These are phyloP conservation scores for Campoplex capitator DNA, from an alignment of 2,888 invertebrate genomes.

Conservation along the genomic window DNA sequence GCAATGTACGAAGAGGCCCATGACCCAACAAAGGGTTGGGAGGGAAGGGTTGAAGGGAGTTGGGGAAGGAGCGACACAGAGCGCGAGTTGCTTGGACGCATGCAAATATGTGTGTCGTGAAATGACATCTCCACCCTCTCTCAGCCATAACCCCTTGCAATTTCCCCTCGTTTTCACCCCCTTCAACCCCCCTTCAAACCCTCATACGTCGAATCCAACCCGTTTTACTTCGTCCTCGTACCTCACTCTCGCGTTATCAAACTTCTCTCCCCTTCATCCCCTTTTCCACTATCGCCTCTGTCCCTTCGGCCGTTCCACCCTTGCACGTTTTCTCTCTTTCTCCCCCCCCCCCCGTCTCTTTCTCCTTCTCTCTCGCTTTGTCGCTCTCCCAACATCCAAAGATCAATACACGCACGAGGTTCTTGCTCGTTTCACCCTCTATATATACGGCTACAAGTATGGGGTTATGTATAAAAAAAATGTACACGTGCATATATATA, in stretches of 20 bases:
- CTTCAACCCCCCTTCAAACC: constrained; percentile 39
- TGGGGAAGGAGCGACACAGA: constrained; percentile 34
- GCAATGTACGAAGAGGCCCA: constrained; percentile 34
- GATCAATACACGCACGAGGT: constrained; percentile 78
- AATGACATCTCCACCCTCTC: constrained; percentile 72
- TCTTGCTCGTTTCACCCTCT: constrained; percentile 65
- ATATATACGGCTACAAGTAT: constrained; percentile 23
- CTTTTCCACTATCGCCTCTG: constrained; percentile 57
- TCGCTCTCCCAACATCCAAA: constrained; percentile 65
- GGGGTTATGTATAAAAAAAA: background rate
- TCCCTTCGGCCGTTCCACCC: constrained; percentile 64
- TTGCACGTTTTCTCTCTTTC: constrained; percentile 47
- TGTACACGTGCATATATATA: constrained; percentile 19
- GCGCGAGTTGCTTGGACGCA: constrained; percentile 62
- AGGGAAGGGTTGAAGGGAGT: constrained; percentile 15
- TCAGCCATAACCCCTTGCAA: constrained; percentile 69
- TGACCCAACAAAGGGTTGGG: constrained; percentile 45
- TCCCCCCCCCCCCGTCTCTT: constrained; percentile 54
- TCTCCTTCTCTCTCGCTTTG: constrained; percentile 41
- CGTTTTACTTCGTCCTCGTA: constrained; percentile 60
- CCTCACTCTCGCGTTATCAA: constrained; percentile 56
- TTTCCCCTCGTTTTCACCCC: constrained; percentile 65
- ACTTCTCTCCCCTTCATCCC: background rate
- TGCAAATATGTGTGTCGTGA: constrained; percentile 74
- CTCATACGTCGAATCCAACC: constrained; percentile 63